Percentiles rank a stretch among this genome's conserved stretches.
Evolutionary conservation across 2,888 invertebrate species (phyloP).

Genomic region (Meiosimyza decipiens): DNA sequence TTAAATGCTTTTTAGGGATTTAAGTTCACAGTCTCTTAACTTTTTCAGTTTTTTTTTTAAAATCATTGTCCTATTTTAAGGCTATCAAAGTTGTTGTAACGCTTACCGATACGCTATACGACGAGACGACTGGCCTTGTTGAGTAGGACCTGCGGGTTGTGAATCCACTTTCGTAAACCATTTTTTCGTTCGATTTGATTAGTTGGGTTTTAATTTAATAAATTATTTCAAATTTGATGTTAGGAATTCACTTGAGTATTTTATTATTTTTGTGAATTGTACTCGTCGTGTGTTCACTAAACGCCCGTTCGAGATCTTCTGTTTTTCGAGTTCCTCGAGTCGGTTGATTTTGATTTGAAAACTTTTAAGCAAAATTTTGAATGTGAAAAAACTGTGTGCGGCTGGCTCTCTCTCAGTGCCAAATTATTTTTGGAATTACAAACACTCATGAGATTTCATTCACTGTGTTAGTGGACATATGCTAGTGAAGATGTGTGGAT

Average conservation of each 20-base stretch:
- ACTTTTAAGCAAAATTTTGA: conserved; percentile 45
- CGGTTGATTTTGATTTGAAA: conserved; percentile 59
- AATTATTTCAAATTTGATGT: conserved; percentile 40
- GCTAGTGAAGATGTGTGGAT: not conserved
- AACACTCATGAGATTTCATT: conserved; percentile 40
- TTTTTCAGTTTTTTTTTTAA: not conserved
- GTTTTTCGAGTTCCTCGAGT: conserved; percentile 51
- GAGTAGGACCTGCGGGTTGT: conserved; percentile 87
- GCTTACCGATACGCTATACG: conserved; percentile 87
- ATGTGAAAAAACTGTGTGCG: conserved; percentile 41
- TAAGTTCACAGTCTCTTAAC: not conserved
- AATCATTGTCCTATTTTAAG: conserved; percentile 9
- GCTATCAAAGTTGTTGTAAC: conserved; percentile 17
- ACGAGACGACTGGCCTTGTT: conserved; percentile 74
- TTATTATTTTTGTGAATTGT: conserved; percentile 50
- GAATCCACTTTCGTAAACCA: conserved; percentile 95
- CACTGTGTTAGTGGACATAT: not conserved
- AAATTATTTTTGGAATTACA: conserved; percentile 66
- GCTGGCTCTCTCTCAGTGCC: conserved; percentile 51
- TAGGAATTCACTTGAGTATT: conserved; percentile 33
- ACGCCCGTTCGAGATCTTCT: conserved; percentile 67
- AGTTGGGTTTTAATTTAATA: conserved; percentile 34
- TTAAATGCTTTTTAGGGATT: conserved; percentile 12
- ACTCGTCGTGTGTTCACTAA: conserved; percentile 62
- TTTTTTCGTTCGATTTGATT: conserved; percentile 67